Evolutionary conservation across 2,888 invertebrate genomes (phyloP).

Genomic region (Eudasyphora cyanicolor): DNA sequence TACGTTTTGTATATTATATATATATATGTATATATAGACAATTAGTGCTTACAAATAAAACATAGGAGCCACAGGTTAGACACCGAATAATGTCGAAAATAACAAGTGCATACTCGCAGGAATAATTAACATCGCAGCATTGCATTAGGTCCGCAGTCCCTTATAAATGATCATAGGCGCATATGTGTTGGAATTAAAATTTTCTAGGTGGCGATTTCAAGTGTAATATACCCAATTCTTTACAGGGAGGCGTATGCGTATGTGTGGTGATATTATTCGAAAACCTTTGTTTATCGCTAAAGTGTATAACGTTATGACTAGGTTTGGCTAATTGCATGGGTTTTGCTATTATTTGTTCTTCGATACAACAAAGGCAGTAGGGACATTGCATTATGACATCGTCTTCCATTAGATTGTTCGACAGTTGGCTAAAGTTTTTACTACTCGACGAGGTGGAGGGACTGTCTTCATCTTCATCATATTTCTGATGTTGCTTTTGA

Average conservation of each 20-base stretch:
- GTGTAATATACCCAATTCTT: slow-evolving; percentile 73
- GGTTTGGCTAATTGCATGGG: slow-evolving; percentile 74
- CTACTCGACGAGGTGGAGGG: not conserved
- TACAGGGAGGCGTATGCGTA: slow-evolving; percentile 3
- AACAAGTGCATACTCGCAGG: slow-evolving; percentile 50
- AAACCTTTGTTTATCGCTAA: slow-evolving; percentile 33
- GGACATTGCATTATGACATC: slow-evolving; percentile 70
- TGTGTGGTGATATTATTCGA: too few relatives aligned
- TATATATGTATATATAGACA: not conserved
- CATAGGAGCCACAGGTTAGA: not conserved
- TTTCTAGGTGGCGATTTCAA: slow-evolving; percentile 78
- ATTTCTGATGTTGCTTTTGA: slow-evolving; percentile 20
- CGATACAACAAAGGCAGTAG: slow-evolving; percentile 71
- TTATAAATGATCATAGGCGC: not conserved
- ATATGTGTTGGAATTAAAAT: slow-evolving; percentile 68
- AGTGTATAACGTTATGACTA: slow-evolving; percentile 69
- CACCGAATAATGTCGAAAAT: not conserved
- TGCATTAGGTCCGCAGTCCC: not conserved
- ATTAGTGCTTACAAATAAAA: not conserved
- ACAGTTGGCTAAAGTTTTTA: slow-evolving; percentile 29
- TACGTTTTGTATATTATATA: too few relatives aligned
- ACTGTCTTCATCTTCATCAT: slow-evolving; percentile 55
- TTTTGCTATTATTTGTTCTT: slow-evolving; percentile 65
- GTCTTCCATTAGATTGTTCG: slow-evolving; percentile 9
- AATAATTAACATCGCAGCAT: not conserved